These are phyloP conservation scores for Gnathonemus longibarbis DNA, from an alignment of 2,113 vertebrate species.

Conservation along the genomic window DNA sequence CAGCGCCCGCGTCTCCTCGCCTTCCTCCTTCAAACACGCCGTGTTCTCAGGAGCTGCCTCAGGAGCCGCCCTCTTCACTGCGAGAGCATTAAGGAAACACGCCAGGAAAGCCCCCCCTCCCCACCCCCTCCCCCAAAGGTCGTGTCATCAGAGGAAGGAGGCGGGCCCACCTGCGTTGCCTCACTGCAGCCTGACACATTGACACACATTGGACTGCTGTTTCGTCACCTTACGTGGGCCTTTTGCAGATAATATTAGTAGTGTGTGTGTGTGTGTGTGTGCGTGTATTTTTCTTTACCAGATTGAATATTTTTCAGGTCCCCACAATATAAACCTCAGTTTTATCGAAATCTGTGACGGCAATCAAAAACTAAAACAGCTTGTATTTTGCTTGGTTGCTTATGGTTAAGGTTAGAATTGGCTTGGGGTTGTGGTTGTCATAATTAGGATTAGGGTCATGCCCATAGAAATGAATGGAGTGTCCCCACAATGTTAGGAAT, in stretches of 20 bases:
- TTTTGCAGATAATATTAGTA: conserved; percentile 1
- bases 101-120: neutral
- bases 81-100: conserved; percentile 11
- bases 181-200: conserved; percentile 30
- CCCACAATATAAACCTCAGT: neutral
- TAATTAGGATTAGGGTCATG: neutral
- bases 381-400: neutral
- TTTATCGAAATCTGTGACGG: neutral
- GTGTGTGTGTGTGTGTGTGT: neutral
- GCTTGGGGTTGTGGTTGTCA: neutral
- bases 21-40: conserved; percentile 25
- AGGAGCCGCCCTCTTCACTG: conserved; percentile 9
- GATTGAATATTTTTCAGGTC: neutral
- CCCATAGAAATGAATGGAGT: neutral
- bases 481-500: neutral
- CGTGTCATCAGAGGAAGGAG: neutral
- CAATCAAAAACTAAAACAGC: neutral
- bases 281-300: neutral
- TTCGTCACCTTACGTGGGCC: conserved; percentile 27
- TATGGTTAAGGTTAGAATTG: neutral
- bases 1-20: conserved; percentile 26
- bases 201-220: conserved; percentile 30
- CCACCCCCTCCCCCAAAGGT: neutral
- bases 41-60: conserved; percentile 1
- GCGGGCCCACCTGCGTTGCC: conserved; percentile 7